phyloP scores from a whole-genome alignment of 2,888 invertebrate genomes.

The Patella caerulea region DNA sequence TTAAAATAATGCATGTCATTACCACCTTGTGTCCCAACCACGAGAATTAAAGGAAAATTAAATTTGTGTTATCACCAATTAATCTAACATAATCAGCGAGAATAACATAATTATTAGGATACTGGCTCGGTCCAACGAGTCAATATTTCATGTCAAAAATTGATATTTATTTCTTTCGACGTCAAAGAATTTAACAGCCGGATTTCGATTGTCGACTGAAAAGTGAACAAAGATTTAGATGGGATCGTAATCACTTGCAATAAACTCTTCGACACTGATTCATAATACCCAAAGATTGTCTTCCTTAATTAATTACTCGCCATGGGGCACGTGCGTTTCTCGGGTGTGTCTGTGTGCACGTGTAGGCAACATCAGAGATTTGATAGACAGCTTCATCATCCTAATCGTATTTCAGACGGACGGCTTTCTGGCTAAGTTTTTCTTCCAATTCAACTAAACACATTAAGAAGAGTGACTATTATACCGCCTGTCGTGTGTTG shows the following conservation, averaged over 20 bases:
- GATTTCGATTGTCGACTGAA: neutral
- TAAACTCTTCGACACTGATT: slow-evolving; percentile 5
- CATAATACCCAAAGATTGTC: neutral
- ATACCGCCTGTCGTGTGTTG: neutral
- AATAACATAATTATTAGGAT: slow-evolving; percentile 9
- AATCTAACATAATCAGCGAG: neutral
- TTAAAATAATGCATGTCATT: neutral
- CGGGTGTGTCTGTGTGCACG: slow-evolving; percentile 1
- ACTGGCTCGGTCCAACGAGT: neutral
- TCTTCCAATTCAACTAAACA: neutral
- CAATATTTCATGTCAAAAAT: slow-evolving; percentile 7
- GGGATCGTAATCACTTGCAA: slow-evolving; percentile 5
- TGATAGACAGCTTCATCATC: slow-evolving; percentile 3
- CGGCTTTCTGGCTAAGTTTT: neutral
- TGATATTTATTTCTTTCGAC: slow-evolving; percentile 10
- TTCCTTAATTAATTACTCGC: slow-evolving; percentile 5
- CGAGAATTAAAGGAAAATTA: slow-evolving; percentile 8
- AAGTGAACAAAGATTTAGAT: neutral
- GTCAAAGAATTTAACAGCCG: slow-evolving; percentile 10
- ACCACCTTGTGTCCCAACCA: neutral
- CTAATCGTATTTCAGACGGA: neutral
- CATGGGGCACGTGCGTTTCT: neutral
- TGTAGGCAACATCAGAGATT: neutral
- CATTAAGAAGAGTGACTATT: slow-evolving; percentile 5
- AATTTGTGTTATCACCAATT: slow-evolving; percentile 3